Percentiles rank a stretch among this genome's conserved stretches.
phyloP scores from a whole-genome alignment of 2,113 vertebrate genomes.

The Riparia riparia region DNA sequence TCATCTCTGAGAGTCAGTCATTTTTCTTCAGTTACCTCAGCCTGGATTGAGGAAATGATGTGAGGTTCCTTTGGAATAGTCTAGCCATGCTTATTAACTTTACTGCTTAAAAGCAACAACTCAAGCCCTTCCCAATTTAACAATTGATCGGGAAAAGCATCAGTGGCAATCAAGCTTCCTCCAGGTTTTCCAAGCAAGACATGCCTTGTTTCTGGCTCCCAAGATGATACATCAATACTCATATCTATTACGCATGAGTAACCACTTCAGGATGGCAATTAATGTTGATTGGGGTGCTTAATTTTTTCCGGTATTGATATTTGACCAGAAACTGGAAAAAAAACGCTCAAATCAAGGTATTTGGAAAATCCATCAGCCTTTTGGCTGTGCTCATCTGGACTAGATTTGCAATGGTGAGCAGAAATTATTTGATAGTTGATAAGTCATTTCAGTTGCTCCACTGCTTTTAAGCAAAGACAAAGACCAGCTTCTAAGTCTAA shows the following conservation, averaged over 20 bases:
- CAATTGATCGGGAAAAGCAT: neutral
- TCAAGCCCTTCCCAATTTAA: neutral
- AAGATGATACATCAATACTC: neutral
- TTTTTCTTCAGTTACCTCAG: constrained; percentile 25
- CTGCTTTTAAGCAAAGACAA: neutral
- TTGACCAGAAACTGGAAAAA: constrained; percentile 31
- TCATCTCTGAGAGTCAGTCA: neutral
- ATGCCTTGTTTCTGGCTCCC: neutral
- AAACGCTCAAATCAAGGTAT: constrained; percentile 39
- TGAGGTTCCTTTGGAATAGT: neutral
- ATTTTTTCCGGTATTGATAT: constrained; percentile 39
- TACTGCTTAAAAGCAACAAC: constrained; percentile 18
- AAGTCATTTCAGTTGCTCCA: neutral
- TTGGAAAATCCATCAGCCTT: constrained; percentile 40
- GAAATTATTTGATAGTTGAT: constrained; percentile 8
- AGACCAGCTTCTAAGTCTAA: neutral
- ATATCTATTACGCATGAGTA: neutral
- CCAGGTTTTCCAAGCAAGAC: neutral
- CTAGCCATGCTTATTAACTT: neutral
- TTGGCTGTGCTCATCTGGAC: constrained; percentile 35
- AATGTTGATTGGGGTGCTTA: constrained; percentile 26
- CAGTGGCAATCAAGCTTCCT: neutral
- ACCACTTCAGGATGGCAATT: constrained; percentile 26
- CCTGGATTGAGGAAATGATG: constrained; percentile 9
- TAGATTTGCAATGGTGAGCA: constrained; percentile 18